Percentiles rank a stretch among this genome's conserved stretches.
phyloP scores from a whole-genome alignment of 1,140 invertebrate species.

The Mactra quadrangularis region DNA sequence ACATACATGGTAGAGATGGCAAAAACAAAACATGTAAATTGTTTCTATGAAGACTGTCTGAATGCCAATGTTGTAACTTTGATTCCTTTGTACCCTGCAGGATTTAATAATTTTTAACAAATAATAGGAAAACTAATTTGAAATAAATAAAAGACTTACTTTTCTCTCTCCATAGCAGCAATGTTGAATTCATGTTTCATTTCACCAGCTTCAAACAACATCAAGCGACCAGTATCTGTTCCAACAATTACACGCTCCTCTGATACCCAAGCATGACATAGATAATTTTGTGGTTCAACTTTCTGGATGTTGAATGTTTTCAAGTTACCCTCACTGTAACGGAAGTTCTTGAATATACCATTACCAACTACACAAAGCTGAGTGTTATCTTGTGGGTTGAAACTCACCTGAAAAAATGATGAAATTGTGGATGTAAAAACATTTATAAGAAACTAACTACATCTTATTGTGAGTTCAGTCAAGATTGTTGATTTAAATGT shows the following conservation, averaged over 20 bases:
- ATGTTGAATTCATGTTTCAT: conserved; percentile 85
- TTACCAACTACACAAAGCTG: conserved; percentile 90
- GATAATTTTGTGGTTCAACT: conserved; percentile 89
- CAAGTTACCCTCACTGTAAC: conserved; percentile 91
- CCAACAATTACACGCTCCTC: conserved; percentile 91
- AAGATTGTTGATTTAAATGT: too few relatives aligned
- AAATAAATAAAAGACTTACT: conserved; percentile 59
- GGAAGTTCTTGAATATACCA: conserved; percentile 90
- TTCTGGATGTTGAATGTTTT: conserved; percentile 93
- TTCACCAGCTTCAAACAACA: conserved; percentile 92
- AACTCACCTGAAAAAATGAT: conserved; percentile 85
- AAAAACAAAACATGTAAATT: too few relatives aligned
- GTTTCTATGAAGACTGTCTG: too few relatives aligned
- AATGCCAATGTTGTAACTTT: too few relatives aligned
- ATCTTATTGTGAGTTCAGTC: too few relatives aligned
- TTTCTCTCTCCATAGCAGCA: conserved; percentile 66
- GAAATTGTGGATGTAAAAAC: not conserved
- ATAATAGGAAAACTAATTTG: too few relatives aligned
- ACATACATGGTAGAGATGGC: too few relatives aligned
- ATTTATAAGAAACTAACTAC: too few relatives aligned
- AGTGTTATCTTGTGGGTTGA: conserved; percentile 91
- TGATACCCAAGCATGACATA: conserved; percentile 87
- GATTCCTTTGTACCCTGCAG: too few relatives aligned
- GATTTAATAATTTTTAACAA: too few relatives aligned
- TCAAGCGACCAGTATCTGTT: conserved; percentile 88